phyloP scores from a whole-genome alignment of 2,113 vertebrate genomes.

The Plecotus auritus region DNA sequence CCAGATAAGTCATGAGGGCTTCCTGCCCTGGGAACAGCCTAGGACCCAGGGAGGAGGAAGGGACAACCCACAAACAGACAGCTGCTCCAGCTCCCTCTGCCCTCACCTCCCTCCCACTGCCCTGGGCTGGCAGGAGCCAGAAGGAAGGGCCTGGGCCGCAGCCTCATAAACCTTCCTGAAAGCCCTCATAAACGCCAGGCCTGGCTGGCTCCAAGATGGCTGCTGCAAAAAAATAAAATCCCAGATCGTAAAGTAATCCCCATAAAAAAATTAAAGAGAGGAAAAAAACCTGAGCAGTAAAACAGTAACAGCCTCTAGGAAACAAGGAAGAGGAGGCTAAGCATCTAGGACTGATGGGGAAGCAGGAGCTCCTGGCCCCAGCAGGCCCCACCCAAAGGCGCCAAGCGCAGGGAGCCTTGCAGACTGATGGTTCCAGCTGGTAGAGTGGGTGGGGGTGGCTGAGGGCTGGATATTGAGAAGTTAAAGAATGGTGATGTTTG shows the following conservation, averaged over 20 bases:
- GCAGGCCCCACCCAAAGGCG: background rate
- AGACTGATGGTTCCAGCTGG: background rate
- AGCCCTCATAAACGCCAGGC: background rate
- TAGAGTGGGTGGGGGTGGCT: accelerated
- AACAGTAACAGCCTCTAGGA: background rate
- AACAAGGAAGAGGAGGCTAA: background rate
- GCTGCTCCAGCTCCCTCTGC: no score
- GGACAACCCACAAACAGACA: no score
- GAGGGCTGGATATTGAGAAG: accelerated
- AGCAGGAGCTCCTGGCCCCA: accelerated
- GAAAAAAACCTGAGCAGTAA: background rate
- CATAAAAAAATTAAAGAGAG: background rate
- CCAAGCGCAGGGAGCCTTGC: background rate
- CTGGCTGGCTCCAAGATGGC: background rate
- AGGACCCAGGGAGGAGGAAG: background rate
- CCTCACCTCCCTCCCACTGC: background rate
- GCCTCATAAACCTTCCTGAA: slow-evolving; percentile 3
- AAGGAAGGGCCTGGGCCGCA: background rate
- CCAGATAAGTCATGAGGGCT: background rate
- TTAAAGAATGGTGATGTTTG: no score
- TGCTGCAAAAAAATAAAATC: slow-evolving; percentile 2
- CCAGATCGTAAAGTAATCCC: slow-evolving; percentile 49
- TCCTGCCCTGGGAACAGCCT: background rate
- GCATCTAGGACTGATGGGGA: background rate
- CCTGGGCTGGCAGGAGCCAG: background rate